These are phyloP conservation scores for Nemopilema nomurai DNA, from an alignment of 30 jellyfish, hydroid and myxozoan genomes.

Conservation along the genomic window DNA sequence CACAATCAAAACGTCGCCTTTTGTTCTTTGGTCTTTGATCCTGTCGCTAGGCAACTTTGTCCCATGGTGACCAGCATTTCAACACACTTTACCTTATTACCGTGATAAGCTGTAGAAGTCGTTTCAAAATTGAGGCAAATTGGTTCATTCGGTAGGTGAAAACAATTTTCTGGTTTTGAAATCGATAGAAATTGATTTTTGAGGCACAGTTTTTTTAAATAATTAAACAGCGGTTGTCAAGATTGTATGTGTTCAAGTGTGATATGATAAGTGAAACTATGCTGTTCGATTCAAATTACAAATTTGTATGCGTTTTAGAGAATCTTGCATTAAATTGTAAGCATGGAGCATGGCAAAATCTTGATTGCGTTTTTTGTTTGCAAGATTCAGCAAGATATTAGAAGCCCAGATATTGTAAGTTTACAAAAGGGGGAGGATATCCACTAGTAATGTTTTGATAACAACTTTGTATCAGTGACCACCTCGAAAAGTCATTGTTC, in stretches of 20 bases:
- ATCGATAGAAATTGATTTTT: background rate
- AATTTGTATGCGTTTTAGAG: no score
- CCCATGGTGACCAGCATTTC: slow-evolving; percentile 31
- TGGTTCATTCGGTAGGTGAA: background rate
- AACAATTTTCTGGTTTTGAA: background rate
- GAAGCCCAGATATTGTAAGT: no score
- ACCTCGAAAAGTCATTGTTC: no score
- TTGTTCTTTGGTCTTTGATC: slow-evolving; percentile 18
- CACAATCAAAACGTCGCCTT: background rate
- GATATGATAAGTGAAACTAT: background rate
- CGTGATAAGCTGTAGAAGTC: background rate
- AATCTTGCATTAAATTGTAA: no score
- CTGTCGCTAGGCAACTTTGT: slow-evolving; percentile 41
- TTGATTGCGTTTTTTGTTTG: no score
- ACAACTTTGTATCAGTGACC: no score
- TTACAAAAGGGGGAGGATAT: no score
- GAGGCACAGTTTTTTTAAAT: background rate
- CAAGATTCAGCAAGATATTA: no score
- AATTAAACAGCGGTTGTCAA: background rate
- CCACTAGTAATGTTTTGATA: no score
- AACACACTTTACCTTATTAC: slow-evolving; percentile 7
- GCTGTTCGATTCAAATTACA: no score
- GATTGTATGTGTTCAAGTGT: background rate
- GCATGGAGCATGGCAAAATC: no score
- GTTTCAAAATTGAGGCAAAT: background rate